Base-by-base conservation (phyloP, 2,113 vertebrate species). In the Oryzias celebensis region DNA sequence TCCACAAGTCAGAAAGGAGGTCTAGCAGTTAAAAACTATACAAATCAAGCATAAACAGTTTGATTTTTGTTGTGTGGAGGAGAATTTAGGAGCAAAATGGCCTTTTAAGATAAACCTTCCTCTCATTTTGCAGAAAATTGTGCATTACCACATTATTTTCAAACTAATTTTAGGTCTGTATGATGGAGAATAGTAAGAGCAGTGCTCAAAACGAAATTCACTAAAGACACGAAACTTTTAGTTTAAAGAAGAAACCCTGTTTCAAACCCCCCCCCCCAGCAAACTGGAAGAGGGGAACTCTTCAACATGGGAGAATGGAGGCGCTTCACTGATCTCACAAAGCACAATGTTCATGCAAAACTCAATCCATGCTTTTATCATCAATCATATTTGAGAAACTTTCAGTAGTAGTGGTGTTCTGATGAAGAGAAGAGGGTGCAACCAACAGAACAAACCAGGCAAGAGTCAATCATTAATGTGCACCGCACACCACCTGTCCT, bases 401-500 rank as follows among this genome's bases (percentile, higher is more conserved):
- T 3, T 6, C 47, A 48, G 13, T 5, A 47, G 24, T 23, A 15
- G 57, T 36, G 45, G 65, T 28, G 26, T 2, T 70, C 45, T 41
- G 44, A 82, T 49, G 52, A 71, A 26, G 62, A 74, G 36, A 63
- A 56, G 63, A 73, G 24, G 63, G 61, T 74, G 63, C 52, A 72
- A 55, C 69, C 63, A 80, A 23, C 51, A 76, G 62, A 6, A 50
- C 57, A 70, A 81, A 4, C 55, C 80, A 86, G 61, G 76, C 85
- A 85, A 43, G 17, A 55, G 69, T 63, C 14, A 58, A 12, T 14
- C 24, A 54, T 71, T 62, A 81, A 74, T 52, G 43, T 65, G 80
- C 77, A 82, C 82, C 66, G 65, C 90, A 89, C 78, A 82, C 80
- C 73, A 77, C 78, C 73, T 60, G 61, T 63, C 90, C 71, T 92